Evolutionary conservation across 2,797 vertebrate genomes (phyloP).

Genomic region (Erithacus rubecula): DNA sequence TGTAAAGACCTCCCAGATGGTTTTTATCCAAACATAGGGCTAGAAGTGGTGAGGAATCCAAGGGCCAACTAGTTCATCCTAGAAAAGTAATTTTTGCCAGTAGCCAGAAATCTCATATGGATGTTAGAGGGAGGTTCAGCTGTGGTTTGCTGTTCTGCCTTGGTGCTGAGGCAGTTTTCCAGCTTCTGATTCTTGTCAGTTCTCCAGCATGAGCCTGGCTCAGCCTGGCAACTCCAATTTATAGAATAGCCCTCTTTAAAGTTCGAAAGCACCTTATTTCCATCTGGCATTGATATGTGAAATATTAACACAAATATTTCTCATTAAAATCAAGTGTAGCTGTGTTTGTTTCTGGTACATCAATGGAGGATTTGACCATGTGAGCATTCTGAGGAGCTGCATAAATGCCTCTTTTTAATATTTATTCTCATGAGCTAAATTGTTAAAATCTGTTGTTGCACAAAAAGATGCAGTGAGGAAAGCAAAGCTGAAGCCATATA

Average conservation of each 20-base stretch:
- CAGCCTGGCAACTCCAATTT: background rate
- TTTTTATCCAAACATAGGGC: background rate
- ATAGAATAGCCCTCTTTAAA: background rate
- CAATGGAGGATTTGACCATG: fast-evolving
- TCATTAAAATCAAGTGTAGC: background rate
- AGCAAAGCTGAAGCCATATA: background rate
- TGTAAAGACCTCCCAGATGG: background rate
- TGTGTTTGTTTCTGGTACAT: background rate
- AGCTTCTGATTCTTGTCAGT: background rate
- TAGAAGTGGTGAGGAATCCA: background rate
- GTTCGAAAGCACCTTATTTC: background rate
- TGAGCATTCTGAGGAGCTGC: background rate
- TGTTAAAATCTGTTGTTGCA: background rate
- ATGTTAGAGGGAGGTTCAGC: background rate
- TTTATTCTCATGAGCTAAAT: background rate
- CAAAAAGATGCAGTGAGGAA: background rate
- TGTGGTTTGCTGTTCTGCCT: background rate
- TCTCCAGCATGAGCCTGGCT: background rate
- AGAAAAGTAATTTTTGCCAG: background rate
- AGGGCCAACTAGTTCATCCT: background rate
- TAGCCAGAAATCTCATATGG: background rate
- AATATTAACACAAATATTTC: background rate
- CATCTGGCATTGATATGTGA: background rate
- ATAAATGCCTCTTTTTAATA: background rate
- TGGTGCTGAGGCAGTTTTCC: background rate